phyloP scores from a whole-genome alignment of 1,140 invertebrate species.

The Drosophila kurseongensis region DNA sequence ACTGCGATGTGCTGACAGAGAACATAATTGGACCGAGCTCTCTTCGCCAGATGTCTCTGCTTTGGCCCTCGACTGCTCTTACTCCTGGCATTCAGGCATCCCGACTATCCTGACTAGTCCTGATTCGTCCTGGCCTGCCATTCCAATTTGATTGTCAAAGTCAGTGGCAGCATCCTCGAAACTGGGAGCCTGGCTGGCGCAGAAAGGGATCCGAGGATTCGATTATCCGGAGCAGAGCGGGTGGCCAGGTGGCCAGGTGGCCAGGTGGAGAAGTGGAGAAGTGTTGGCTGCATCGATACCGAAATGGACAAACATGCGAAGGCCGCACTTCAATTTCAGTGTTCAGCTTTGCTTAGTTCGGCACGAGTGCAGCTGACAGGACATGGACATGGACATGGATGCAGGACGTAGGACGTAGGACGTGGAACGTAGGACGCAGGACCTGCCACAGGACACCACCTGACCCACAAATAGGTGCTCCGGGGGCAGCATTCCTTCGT shows the following conservation, averaged over 20 bases:
- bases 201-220: constrained; percentile 1
- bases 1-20: constrained; percentile 50
- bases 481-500: background rate
- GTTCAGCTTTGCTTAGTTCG: constrained; percentile 65
- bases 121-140: constrained; percentile 8
- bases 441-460: constrained; percentile 30
- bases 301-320: constrained; percentile 47
- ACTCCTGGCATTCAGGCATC: background rate
- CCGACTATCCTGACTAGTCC: background rate
- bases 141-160: constrained; percentile 20
- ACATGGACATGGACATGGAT: constrained; percentile 23
- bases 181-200: background rate
- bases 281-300: constrained; percentile 16
- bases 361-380: constrained; percentile 71
- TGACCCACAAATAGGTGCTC: background rate
- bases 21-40: constrained; percentile 49
- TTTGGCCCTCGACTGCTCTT: background rate
- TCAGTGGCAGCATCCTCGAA: constrained; percentile 22
- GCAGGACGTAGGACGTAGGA: constrained; percentile 3
- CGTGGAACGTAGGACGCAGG: background rate
- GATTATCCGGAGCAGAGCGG: background rate
- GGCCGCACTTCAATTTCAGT: constrained; percentile 71
- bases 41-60: constrained; percentile 1
- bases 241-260: background rate
- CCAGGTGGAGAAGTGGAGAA: background rate